A percentile compares a stretch with the other conserved stretches of the same genome.
These are phyloP conservation scores for Embidobia sp. DNA, from an alignment of 2,888 invertebrate genomes.

Conservation along the genomic window DNA sequence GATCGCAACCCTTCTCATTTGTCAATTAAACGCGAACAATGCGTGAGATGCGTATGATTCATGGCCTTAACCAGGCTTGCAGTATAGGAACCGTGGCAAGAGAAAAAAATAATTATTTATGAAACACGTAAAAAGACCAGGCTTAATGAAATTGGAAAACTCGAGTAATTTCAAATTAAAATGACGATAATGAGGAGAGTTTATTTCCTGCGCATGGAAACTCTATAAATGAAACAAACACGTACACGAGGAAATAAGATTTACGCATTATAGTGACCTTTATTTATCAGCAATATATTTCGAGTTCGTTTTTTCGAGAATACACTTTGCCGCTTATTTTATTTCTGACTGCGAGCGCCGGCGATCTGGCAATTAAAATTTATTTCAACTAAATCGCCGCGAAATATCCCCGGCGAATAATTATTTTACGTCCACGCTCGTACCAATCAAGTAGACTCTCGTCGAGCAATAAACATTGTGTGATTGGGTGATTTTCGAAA, in stretches of 20 bases:
- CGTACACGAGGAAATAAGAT: conserved; percentile 52
- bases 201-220: conserved; percentile 57
- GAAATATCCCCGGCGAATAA: conserved; percentile 16
- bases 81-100: conserved; percentile 40
- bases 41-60: conserved; percentile 64
- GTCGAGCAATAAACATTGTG: conserved; percentile 25
- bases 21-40: conserved; percentile 64
- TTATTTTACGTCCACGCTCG: conserved; percentile 19
- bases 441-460: conserved; percentile 30
- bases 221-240: conserved; percentile 56
- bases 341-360: conserved; percentile 12
- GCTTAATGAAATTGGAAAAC: conserved; percentile 64
- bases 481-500: conserved; percentile 30
- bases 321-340: conserved; percentile 36
- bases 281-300: conserved; percentile 56
- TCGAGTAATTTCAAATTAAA: conserved; percentile 63
- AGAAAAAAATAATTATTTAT: conserved; percentile 64
- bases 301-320: conserved; percentile 43
- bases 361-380: conserved; percentile 42
- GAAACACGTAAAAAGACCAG: conserved; percentile 61
- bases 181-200: conserved; percentile 64
- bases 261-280: conserved; percentile 47
- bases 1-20: conserved; percentile 64
- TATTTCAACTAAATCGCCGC: conserved; percentile 41
- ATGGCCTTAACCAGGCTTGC: conserved; percentile 61